Evolutionary conservation across 92 coral and sea anemone genomes (phyloP).

Genomic region (Isaurus tuberculatus): DNA sequence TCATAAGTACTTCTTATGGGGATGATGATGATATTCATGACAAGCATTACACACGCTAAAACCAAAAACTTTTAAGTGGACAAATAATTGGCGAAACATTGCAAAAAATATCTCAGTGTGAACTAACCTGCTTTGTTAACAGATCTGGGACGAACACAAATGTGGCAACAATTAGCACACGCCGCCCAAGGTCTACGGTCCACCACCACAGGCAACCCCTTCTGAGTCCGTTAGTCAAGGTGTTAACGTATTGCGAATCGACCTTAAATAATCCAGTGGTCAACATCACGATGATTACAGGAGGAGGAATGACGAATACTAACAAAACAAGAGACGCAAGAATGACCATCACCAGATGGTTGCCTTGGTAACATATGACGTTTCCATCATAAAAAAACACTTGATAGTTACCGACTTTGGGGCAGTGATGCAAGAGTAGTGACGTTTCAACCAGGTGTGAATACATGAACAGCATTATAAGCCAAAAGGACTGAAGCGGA

Average conservation of each 20-base stretch:
- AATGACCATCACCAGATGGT: constrained; percentile 74
- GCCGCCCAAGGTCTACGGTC: constrained; percentile 89
- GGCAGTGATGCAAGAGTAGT: constrained; percentile 84
- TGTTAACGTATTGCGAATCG: constrained; percentile 91
- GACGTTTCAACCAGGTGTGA: constrained; percentile 82
- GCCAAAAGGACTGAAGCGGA: constrained; percentile 93
- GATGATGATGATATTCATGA: too few relatives aligned
- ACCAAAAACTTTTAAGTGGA: too few relatives aligned
- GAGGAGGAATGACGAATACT: constrained; percentile 72
- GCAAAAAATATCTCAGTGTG: too few relatives aligned
- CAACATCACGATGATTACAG: constrained; percentile 70
- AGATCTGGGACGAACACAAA: constrained; percentile 78
- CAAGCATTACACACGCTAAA: too few relatives aligned
- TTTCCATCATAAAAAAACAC: constrained; percentile 91
- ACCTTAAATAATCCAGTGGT: constrained; percentile 84
- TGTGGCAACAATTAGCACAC: constrained; percentile 80
- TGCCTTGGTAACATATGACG: constrained; percentile 77
- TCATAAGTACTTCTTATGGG: too few relatives aligned
- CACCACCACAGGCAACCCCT: constrained; percentile 93
- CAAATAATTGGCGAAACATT: too few relatives aligned
- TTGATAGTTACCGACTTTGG: constrained; percentile 71
- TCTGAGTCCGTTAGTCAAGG: constrained; percentile 85
- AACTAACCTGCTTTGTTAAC: constrained; percentile 83
- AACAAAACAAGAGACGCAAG: constrained; percentile 74
- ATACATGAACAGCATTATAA: constrained; percentile 87